Base-by-base conservation (phyloP, 2,888 invertebrate species). In the Asteroscopus sphinx region DNA sequence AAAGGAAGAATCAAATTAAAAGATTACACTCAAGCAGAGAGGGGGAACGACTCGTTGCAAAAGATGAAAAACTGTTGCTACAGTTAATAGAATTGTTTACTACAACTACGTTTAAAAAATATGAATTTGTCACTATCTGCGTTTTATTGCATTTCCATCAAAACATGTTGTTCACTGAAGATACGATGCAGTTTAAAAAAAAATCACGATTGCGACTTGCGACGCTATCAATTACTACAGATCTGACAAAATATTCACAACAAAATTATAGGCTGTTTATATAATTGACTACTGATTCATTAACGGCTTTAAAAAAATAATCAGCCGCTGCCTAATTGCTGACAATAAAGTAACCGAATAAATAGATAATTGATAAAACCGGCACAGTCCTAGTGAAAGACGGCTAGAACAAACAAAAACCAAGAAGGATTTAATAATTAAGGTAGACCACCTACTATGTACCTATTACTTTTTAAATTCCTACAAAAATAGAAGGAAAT, bases 101-200 rank as follows among this genome's bases (percentile, higher is more conserved):
- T 46, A 41, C 45, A 25, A 11, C 16, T 2, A 15, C 7, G 12
- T 15, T 11, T 26, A 13, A 41, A n/a, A 17, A 1, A n/a, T 21
- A 33, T n/a, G 28, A n/a, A 15, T 5, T 8, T 7, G 2, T 41
- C 40, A 35, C n/a, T 48, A 59, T 44, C 42, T 59, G 17, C 13
- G 42, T 9, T 60, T 41, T 15, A 12, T 21, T 68, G 47, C 55
- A 68, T n/a, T 6, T 25, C 12, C 0, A 0, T 36, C 16, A 49
- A 67, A 67, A 47, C 68, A 47, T 40, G 47, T 47, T 67, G 17
- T 32, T 45, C 36, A 13, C 17, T 7, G 17, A 11, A 33, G 37
- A 28, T 48, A 25, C 16, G 16, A n/a, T 49, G 56, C 32, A 68
- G 12, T 40, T 47, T 6, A 8, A 8, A 33, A 44, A 56, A 6